Evolutionary conservation across 2,888 invertebrate genomes (phyloP).

Genomic region (Hirtodrosophila confusa): DNA sequence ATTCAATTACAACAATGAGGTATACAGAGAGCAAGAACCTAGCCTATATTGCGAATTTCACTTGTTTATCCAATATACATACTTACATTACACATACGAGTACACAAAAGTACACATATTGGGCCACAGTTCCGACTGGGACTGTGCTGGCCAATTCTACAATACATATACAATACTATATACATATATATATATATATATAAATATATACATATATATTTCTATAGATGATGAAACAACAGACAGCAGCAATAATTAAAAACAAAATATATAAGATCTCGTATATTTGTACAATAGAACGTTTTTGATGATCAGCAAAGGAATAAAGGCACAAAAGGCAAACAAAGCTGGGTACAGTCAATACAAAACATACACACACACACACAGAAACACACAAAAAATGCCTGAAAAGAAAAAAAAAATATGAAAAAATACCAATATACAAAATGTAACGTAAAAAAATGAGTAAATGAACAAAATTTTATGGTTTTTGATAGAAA

Average conservation of each 20-base stretch:
- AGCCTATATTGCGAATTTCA: conserved; percentile 54
- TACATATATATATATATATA: conserved; percentile 30
- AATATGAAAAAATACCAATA: conserved; percentile 31
- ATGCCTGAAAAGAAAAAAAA: conserved; percentile 20
- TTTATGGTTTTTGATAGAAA: conserved; percentile 46
- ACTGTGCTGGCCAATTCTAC: conserved; percentile 36
- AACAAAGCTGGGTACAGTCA: conserved; percentile 27
- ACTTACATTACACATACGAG: conserved; percentile 10
- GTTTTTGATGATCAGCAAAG: conserved; percentile 23
- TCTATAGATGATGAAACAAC: conserved; percentile 39
- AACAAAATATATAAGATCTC: conserved; percentile 11
- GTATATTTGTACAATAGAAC: conserved; percentile 52
- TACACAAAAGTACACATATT: conserved; percentile 22
- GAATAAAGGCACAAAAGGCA: conserved; percentile 23
- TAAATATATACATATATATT: conserved; percentile 47
- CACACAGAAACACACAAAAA: conserved; percentile 17
- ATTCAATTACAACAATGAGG: conserved; percentile 62
- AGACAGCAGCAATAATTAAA: conserved; percentile 16
- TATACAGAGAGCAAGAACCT: conserved; percentile 50
- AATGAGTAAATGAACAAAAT: conserved; percentile 42
- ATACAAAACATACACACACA: conserved; percentile 40
- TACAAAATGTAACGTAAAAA: conserved; percentile 34
- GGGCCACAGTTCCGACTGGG: conserved; percentile 22
- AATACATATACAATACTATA: conserved; percentile 38
- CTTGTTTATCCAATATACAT: conserved; percentile 52